Evolutionary conservation across 1,140 invertebrate species (phyloP).

Genomic region (Cotesia glomerata): DNA sequence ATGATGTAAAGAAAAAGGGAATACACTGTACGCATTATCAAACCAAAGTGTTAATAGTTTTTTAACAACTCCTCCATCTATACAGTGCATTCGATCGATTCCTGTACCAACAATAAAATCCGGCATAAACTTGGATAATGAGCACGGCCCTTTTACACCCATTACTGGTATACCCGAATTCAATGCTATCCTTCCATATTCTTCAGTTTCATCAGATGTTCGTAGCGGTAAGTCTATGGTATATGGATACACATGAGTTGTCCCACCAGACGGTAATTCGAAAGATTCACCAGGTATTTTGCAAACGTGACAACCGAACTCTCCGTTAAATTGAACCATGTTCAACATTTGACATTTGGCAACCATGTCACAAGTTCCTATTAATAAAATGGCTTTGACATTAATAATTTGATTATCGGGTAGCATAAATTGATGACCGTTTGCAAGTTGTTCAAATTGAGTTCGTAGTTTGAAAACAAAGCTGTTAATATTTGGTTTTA

Average conservation of each 20-base stretch:
- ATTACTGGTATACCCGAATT: background rate
- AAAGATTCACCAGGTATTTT: background rate
- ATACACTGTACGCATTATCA: constrained; percentile 5
- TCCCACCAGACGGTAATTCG: background rate
- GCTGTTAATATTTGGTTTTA: background rate
- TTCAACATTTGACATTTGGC: constrained; percentile 1
- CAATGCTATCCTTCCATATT: background rate
- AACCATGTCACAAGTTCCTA: constrained; percentile 2
- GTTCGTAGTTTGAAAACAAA: constrained; percentile 1
- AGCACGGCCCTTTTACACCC: background rate
- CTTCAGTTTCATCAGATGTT: background rate
- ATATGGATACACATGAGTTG: constrained; percentile 8
- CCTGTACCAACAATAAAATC: constrained; percentile 31
- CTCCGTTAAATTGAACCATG: constrained; percentile 1
- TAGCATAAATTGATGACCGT: background rate
- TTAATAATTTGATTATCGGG: background rate
- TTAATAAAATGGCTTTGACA: background rate
- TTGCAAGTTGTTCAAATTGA: background rate
- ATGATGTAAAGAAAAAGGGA: constrained; percentile 24
- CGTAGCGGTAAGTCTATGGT: background rate
- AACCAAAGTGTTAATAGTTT: constrained; percentile 29
- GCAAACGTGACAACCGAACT: background rate
- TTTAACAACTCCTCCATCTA: too few relatives aligned
- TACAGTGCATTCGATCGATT: constrained; percentile 30
- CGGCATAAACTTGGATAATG: background rate